phyloP scores from a whole-genome alignment of 1,140 invertebrate genomes.

The Andricus grossulariae region DNA sequence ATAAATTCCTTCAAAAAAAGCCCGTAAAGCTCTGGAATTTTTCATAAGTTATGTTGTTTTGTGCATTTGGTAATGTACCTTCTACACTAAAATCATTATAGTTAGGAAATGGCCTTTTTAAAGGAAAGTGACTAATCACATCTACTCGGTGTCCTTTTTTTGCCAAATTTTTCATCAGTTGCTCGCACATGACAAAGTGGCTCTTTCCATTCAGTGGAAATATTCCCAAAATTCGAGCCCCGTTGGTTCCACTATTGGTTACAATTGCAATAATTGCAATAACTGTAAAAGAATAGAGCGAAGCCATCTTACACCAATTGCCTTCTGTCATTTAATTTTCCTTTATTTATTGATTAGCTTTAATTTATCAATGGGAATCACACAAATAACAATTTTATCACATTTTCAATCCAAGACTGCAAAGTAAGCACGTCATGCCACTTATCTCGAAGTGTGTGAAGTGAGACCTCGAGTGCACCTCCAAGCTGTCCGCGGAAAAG shows the following conservation, averaged over 20 bases:
- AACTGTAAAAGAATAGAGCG: no score
- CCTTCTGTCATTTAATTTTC: neutral
- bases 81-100: slow-evolving; percentile 75
- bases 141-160: slow-evolving; percentile 73
- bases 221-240: slow-evolving; percentile 67
- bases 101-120: slow-evolving; percentile 59
- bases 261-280: neutral
- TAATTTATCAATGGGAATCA: neutral
- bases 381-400: no score
- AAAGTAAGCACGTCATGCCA: no score
- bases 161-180: slow-evolving; percentile 74
- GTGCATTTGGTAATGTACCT: no score
- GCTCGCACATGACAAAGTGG: slow-evolving; percentile 76
- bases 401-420: no score
- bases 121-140: no score
- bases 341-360: neutral
- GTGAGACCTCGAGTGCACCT: no score
- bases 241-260: slow-evolving; percentile 24
- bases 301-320: slow-evolving; percentile 12
- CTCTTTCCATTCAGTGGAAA: slow-evolving; percentile 76
- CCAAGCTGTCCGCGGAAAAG: no score
- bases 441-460: no score
- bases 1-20: slow-evolving; percentile 31
- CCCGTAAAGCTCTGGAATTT: neutral
- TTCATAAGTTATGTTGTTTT: slow-evolving; percentile 1